Evolutionary conservation across 2,113 vertebrate genomes (phyloP).

Genomic region (Pipa parva): DNA sequence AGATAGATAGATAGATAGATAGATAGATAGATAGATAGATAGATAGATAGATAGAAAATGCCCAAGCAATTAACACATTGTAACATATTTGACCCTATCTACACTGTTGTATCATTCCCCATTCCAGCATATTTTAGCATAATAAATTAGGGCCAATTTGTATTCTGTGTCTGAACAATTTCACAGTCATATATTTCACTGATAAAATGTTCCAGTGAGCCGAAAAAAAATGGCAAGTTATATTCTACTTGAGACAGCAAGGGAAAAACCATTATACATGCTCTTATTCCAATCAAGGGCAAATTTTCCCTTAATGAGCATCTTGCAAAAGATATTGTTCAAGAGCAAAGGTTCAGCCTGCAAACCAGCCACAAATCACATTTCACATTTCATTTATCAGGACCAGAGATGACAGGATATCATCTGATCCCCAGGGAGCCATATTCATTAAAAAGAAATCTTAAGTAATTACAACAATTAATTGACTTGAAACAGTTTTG

Average conservation of each 20-base stretch:
- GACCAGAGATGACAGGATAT: slow-evolving; percentile 77
- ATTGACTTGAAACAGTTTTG: slow-evolving; percentile 83
- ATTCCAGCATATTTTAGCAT: background rate
- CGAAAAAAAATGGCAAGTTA: slow-evolving; percentile 1
- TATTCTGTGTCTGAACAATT: slow-evolving; percentile 20
- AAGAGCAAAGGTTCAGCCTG: slow-evolving; percentile 64
- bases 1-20: too few relatives aligned
- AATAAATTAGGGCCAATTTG: slow-evolving; percentile 3
- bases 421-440: slow-evolving; percentile 74
- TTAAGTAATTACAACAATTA: slow-evolving; percentile 91
- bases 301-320: slow-evolving; percentile 59
- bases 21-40: too few relatives aligned
- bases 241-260: slow-evolving; percentile 21
- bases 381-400: slow-evolving; percentile 83
- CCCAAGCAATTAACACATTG: too few relatives aligned
- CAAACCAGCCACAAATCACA: slow-evolving; percentile 73
- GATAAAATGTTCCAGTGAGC: slow-evolving; percentile 18
- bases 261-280: slow-evolving; percentile 37
- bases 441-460: slow-evolving; percentile 88
- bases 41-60: too few relatives aligned
- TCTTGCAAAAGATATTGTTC: slow-evolving; percentile 55
- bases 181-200: slow-evolving; percentile 11
- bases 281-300: slow-evolving; percentile 61
- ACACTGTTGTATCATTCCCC: too few relatives aligned
- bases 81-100: slow-evolving; percentile 21